Evolutionary conservation across 1,140 invertebrate genomes (phyloP), one percentile per base, ranked within the genome.

Genomic region (Caerostris extrusa): DNA sequence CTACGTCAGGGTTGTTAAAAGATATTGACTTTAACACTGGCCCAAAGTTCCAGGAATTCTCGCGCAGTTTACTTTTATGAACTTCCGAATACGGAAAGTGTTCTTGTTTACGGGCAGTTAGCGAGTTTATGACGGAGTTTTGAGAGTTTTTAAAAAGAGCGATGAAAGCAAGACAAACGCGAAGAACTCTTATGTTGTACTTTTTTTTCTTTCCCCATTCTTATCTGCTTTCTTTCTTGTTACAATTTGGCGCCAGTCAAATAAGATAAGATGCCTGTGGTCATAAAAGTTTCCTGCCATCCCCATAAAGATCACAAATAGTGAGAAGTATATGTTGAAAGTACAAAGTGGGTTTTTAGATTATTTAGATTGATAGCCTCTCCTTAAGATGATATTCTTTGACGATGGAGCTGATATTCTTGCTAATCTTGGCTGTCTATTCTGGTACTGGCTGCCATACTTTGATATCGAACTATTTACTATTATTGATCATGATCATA

Each of bases 51-150:
- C 7, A 34, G 64, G 67, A 90, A 85, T 90, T 58, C 88, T 90
- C 88, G 55, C 64, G 12, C 55, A 55, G 67, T 90, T 90, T 90
- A 90, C 61, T 90, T 90, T 90, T 90, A 90, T 34, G 88, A 71
- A 90, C 67, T 90, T 90, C 64, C 83, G 69, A 77, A 90, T 77
- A 55, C 53, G 64, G 67, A 50, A 90, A 57, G 64, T 50, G 50
- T 77, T 19, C 88, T 71, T 90, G 88, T 77, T 90, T 90, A 71
- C 67, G 88, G 56, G 55, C 55, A 57, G 67, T 90, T 90, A 57
- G 67, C n/a, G 19, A 12, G 61, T 90, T 90, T 90, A 90, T 34
- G 64, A 53, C 64, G 50, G 57, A 60, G 56, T 64, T 61, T 87
- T 64, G 12, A 87, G 85, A 87, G 17, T 64, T 53, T 50, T 90